A percentile compares a stretch with the other conserved stretches of the same genome.
These are phyloP conservation scores for Lepisosteus osseus DNA, from an alignment of 2,113 vertebrate species.

Conservation along the genomic window DNA sequence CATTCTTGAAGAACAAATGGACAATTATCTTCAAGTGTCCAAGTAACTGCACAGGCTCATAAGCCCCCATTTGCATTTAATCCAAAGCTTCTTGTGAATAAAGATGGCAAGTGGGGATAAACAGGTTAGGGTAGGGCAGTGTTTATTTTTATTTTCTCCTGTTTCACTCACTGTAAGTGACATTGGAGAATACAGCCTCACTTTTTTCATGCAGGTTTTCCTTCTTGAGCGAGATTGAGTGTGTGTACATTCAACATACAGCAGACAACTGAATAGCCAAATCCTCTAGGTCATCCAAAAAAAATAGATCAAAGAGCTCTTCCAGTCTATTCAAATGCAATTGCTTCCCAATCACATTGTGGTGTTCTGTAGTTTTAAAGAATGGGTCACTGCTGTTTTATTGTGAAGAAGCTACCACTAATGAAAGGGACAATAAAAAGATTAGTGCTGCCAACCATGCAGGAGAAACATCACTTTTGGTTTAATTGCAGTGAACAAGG, in stretches of 20 bases:
- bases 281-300: slow-evolving; percentile 58
- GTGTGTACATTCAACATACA: slow-evolving; percentile 47
- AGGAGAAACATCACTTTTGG: slow-evolving; percentile 72
- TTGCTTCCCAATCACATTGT: slow-evolving; percentile 73
- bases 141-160: slow-evolving; percentile 4
- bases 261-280: slow-evolving; percentile 51
- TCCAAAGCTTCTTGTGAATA: slow-evolving; percentile 48
- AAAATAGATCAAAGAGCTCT: slow-evolving; percentile 80
- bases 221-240: slow-evolving; percentile 17
- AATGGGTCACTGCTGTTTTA: slow-evolving; percentile 73
- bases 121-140: slow-evolving; percentile 21
- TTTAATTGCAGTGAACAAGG: slow-evolving; percentile 82
- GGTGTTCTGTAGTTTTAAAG: slow-evolving; percentile 66
- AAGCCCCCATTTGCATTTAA: slow-evolving; percentile 50
- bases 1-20: slow-evolving; percentile 47
- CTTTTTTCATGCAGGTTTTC: slow-evolving; percentile 38
- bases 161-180: slow-evolving; percentile 12
- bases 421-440: slow-evolving; percentile 80
- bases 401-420: slow-evolving; percentile 75
- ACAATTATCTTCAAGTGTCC: slow-evolving; percentile 25
- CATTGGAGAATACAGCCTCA: slow-evolving; percentile 43
- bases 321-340: slow-evolving; percentile 73
- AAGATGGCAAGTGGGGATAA: slow-evolving; percentile 48
- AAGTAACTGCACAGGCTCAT: slow-evolving; percentile 23
- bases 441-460: slow-evolving; percentile 78